Conservation (phyloP, 2,113 vertebrate species). For the Excalfactoria chinensis region DNA sequence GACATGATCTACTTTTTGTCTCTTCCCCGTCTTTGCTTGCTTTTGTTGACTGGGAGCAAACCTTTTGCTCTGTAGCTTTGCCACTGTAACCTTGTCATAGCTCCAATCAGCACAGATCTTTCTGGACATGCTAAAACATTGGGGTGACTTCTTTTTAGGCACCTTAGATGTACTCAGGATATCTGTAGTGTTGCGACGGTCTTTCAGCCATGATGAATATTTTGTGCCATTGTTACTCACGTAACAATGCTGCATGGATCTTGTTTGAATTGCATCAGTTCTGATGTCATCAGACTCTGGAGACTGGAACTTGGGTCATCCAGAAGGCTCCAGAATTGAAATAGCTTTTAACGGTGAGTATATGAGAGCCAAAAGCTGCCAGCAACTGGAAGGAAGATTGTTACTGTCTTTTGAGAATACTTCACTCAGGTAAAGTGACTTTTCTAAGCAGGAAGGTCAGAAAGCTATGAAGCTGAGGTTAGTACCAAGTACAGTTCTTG, state of each 20-base stretch:
- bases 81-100: neutral
- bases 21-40: neutral
- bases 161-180: neutral
- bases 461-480: neutral
- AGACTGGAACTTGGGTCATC: neutral
- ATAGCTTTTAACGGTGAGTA: neutral
- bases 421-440: neutral
- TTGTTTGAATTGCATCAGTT: neutral
- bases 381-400: neutral
- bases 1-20: neutral
- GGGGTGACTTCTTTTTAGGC: neutral
- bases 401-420: neutral
- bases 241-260: neutral
- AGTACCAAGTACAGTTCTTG: neutral
- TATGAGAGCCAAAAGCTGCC: neutral
- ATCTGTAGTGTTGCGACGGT: neutral
- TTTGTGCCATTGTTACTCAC: rapidly evolving
- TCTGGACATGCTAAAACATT: neutral
- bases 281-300: neutral
- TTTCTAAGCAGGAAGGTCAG: neutral
- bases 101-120: neutral
- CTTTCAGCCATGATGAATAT: neutral
- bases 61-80: neutral
- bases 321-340: neutral
- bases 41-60: neutral